Conservation (phyloP, 2,797 vertebrate genomes). For the Chelonia mydas region DNA sequence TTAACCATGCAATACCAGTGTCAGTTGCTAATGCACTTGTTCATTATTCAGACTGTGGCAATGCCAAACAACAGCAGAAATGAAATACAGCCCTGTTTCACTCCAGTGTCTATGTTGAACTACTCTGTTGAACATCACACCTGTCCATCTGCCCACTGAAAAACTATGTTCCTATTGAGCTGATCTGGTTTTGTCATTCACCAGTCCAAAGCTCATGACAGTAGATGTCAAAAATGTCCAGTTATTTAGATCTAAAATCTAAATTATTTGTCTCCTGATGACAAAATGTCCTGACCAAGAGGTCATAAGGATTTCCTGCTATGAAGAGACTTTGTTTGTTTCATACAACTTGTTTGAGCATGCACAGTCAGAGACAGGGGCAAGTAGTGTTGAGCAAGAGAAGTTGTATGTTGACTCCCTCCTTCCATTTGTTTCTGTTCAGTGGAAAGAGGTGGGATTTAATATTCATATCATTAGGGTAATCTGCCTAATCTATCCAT, state of each 20-base stretch:
- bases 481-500: not conserved
- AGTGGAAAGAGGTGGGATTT: constrained; percentile 58
- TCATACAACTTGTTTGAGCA: constrained; percentile 1
- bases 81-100: not conserved
- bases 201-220: constrained; percentile 1
- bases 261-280: constrained; percentile 31
- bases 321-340: constrained; percentile 59
- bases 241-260: not conserved
- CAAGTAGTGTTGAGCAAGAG: constrained; percentile 55
- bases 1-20: not conserved
- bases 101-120: not conserved
- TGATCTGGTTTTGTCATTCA: not conserved
- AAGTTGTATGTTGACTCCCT: constrained; percentile 58
- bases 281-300: constrained; percentile 31
- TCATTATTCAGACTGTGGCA: not conserved
- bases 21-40: not conserved
- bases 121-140: not conserved
- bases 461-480: constrained; percentile 33
- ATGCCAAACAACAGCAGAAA: not conserved
- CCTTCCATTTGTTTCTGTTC: constrained; percentile 51
- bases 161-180: not conserved
- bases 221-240: not conserved
- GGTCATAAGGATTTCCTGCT: constrained; percentile 62
- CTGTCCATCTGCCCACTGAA: not conserved
- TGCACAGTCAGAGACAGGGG: not conserved